phyloP scores from a whole-genome alignment of 2,888 invertebrate genomes.

The Melanophora roralis region DNA sequence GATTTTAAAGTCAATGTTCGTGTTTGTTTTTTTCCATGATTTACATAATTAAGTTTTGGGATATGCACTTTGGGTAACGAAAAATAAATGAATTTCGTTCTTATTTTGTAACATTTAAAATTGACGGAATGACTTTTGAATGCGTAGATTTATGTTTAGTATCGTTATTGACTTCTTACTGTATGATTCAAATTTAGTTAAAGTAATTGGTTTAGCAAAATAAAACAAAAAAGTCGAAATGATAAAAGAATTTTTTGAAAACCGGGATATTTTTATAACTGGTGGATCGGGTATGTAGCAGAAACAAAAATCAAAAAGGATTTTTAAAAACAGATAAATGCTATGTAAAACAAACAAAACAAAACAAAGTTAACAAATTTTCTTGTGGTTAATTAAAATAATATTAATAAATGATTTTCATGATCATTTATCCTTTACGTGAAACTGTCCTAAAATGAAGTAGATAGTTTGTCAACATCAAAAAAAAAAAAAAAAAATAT shows the following conservation, averaged over 20 bases:
- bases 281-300: constrained; percentile 82
- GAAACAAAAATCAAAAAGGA: background rate
- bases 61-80: background rate
- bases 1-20: background rate
- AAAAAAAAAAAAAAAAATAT: too few species aligned
- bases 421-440: too few species aligned
- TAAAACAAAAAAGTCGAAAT: constrained; percentile 14
- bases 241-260: constrained; percentile 80
- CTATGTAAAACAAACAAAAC: background rate
- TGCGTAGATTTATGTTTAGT: background rate
- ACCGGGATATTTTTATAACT: constrained; percentile 86
- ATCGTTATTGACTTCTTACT: background rate
- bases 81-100: background rate
- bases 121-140: background rate
- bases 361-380: too few species aligned
- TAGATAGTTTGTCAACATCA: too few species aligned
- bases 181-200: background rate
- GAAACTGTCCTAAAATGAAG: too few species aligned
- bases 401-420: too few species aligned
- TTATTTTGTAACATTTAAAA: background rate
- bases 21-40: background rate
- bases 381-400: too few species aligned
- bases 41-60: background rate
- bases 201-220: background rate
- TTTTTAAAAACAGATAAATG: background rate